Evolutionary conservation across 2,888 invertebrate species (phyloP), one percentile per base, ranked within the genome.

Genomic region (Cotesia congregata): DNA sequence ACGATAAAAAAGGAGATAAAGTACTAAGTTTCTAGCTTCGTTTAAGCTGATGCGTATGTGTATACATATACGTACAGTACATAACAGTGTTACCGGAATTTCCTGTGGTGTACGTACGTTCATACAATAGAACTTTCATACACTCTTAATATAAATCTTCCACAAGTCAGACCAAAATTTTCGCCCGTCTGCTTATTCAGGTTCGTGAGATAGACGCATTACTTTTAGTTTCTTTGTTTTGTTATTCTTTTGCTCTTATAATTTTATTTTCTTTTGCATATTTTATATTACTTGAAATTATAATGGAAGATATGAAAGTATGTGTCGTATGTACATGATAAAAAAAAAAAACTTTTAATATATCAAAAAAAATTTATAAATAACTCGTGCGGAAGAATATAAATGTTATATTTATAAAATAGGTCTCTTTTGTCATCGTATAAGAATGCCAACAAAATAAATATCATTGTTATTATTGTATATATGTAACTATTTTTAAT

Each of bases 111-210:
- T 50, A 50, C 12, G 12, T 50, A 50, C 50, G 50, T 50, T 50
- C 50, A 50, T 50, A 50, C 50, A 50, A 50, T 50, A 50, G 50
- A 50, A 50, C 50, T 50, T 50, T 50, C 50, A 50, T 50, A 50
- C 50, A 50, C 12, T 50, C 50, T 50, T 50, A 50, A n/a, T n/a
- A n/a, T n/a, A n/a, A 50, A 50, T 50, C 50, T 50, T 50, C 12
- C 9, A 50, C 50, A 50, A 50, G 50, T 50, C 50, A 50, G 50
- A 50, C 50, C 50, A 12, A 12, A 50, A 50, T 50, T 50, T 50
- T 50, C 50, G 12, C 50, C 50, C 50, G 50, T 50, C 50, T 50
- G 50, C 50, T 50, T 50, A 12, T 12, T 50, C 50, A 50, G 12
- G 50, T 50, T 50, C 50, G 50, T 50, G 50, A 50, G 50, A 50